Conservation (phyloP, 2,113 vertebrate genomes). For the Alces alces region DNA sequence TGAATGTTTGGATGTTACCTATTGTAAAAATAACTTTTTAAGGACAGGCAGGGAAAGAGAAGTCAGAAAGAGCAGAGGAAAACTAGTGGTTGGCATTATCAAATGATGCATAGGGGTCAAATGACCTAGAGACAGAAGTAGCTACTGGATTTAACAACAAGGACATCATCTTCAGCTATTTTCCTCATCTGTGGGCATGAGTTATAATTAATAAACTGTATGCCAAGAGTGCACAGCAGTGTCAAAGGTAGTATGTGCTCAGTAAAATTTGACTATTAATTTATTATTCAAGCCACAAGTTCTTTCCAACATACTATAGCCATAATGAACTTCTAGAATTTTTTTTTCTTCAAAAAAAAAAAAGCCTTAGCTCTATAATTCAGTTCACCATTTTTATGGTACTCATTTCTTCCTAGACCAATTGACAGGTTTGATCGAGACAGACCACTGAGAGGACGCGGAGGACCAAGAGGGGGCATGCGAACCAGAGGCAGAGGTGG, state of each 20-base stretch:
- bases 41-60: background rate
- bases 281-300: background rate
- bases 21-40: background rate
- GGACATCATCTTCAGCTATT: background rate
- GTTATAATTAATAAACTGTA: background rate
- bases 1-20: background rate
- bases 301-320: background rate
- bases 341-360: background rate
- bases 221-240: background rate
- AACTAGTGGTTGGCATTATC: background rate
- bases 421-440: conserved; percentile 74
- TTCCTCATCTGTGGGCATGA: background rate
- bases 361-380: background rate
- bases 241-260: background rate
- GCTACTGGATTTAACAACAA: background rate
- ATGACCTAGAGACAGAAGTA: background rate
- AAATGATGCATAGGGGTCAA: background rate
- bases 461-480: conserved; percentile 77
- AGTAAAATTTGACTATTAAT: background rate
- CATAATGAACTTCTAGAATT: background rate
- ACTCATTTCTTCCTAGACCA: conserved; percentile 67
- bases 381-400: background rate
- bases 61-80: background rate
- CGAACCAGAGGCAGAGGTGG: conserved; percentile 82
- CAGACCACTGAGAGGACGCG: conserved; percentile 74